Conservation (phyloP, 2,113 vertebrate species). For the Ailurus styani region DNA sequence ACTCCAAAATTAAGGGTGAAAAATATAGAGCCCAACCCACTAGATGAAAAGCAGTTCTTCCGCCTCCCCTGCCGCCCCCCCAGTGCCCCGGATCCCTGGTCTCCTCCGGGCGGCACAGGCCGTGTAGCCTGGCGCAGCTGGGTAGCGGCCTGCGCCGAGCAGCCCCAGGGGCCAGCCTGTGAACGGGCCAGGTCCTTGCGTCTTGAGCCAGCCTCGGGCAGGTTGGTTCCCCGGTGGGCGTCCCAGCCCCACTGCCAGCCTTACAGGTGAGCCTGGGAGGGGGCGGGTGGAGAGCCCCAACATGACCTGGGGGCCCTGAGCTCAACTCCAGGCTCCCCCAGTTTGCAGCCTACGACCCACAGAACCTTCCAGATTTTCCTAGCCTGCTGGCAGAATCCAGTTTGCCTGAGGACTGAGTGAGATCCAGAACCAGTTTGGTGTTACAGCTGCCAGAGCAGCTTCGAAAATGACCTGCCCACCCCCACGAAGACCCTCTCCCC, state of each 20-base stretch:
- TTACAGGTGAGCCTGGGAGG: no score
- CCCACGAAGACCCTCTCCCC: accelerated
- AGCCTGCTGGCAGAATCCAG: not conserved
- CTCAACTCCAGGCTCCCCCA: not conserved
- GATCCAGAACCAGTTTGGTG: accelerated
- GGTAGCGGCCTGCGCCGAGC: accelerated
- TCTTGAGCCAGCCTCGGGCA: not conserved
- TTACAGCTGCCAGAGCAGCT: accelerated
- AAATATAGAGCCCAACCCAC: accelerated
- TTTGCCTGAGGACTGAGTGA: accelerated
- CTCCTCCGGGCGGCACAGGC: no score
- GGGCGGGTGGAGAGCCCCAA: accelerated
- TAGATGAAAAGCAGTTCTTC: not conserved
- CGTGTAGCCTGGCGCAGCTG: accelerated
- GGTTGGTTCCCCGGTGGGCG: not conserved
- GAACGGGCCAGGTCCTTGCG: accelerated
- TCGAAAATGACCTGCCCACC: not conserved
- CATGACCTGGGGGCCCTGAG: not conserved
- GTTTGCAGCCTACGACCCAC: accelerated
- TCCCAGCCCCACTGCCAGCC: not conserved
- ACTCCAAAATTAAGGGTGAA: not conserved
- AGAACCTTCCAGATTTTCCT: accelerated
- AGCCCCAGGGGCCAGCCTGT: not conserved
- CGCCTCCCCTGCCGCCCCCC: not conserved
- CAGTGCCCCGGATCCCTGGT: not conserved